phyloP scores from a whole-genome alignment of 2,797 vertebrate genomes.

The Psittacula echo region DNA sequence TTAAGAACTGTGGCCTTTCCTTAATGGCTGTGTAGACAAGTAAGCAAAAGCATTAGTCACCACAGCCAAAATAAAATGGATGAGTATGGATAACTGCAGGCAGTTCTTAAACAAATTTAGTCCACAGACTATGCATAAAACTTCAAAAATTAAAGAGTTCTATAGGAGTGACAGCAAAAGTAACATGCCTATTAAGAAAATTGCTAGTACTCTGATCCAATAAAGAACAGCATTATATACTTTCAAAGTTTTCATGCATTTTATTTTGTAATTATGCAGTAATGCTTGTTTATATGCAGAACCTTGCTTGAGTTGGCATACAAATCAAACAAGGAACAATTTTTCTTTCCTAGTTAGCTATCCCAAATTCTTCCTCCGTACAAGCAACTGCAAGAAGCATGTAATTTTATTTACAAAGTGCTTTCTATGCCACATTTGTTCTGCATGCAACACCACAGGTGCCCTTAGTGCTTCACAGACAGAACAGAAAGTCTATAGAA shows the following conservation, averaged over 20 bases:
- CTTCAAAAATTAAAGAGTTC: neutral
- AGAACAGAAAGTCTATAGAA: neutral
- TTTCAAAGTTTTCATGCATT: neutral
- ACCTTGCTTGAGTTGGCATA: neutral
- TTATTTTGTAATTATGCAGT: neutral
- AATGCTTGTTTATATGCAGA: neutral
- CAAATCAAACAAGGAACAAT: neutral
- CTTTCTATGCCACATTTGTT: neutral
- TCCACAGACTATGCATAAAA: neutral
- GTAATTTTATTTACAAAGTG: neutral
- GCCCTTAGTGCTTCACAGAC: neutral
- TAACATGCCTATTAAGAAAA: neutral
- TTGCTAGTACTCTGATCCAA: neutral
- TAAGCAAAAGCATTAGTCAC: neutral
- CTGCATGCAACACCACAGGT: neutral
- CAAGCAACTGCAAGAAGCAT: neutral
- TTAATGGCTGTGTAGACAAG: neutral
- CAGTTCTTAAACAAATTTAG: neutral
- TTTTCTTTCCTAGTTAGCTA: neutral
- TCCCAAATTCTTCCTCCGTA: neutral
- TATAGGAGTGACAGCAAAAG: neutral
- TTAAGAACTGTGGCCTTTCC: conserved; percentile 4
- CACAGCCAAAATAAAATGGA: neutral
- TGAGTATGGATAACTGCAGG: neutral
- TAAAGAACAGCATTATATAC: neutral